Evolutionary conservation across 2,888 invertebrate species (phyloP), one percentile per base, ranked within the genome.

Genomic region (Polymixis lichenea): DNA sequence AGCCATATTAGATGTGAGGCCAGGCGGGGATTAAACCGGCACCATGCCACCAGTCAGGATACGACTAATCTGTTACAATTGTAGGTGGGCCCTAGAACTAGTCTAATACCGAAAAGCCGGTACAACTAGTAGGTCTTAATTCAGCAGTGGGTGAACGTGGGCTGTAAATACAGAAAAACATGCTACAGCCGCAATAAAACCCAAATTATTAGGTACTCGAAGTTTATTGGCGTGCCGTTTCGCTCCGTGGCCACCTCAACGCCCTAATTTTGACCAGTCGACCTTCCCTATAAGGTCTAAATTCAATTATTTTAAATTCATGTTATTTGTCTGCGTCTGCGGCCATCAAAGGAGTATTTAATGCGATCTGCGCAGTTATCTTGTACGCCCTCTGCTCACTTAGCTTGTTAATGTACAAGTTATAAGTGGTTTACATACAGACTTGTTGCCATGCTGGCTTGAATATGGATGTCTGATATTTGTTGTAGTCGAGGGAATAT

Each of bases 271-370:
- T 80, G 71, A 60, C 83, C 83, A 53, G 80, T 74, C 77, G 68
- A 72, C 83, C 81, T 84, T 74, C 86, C 75, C 73, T 78, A 78
- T 78, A 84, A 72, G 86, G 86, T 78, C 62, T 62, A 82, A 72
- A 86, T 80, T 78, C 83, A 77, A 78, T 86, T 85, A 85, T 79
- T 79, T 75, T 75, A 79, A 69, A 82, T 78, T 56, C 22, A 46
- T 53, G 55, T 70, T 64, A 60, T 83, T 83, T 83, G 84, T 81
- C 72, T 81, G 75, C 62, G 65, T 81, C 62, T 72, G 81, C 73
- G 43, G 32, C 86, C 85, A 83, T 87, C 83, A 85, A 86, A 87
- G 85, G 87, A 82, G 72, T 75, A 83, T 80, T 84, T 80, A 86
- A 80, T 83, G 85, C 79, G 82, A 82, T 85, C 77, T 75, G 56